Evolutionary conservation across 2,888 invertebrate genomes (phyloP), one percentile per base, ranked within the genome.

Genomic region (Orthonevra nobilis): DNA sequence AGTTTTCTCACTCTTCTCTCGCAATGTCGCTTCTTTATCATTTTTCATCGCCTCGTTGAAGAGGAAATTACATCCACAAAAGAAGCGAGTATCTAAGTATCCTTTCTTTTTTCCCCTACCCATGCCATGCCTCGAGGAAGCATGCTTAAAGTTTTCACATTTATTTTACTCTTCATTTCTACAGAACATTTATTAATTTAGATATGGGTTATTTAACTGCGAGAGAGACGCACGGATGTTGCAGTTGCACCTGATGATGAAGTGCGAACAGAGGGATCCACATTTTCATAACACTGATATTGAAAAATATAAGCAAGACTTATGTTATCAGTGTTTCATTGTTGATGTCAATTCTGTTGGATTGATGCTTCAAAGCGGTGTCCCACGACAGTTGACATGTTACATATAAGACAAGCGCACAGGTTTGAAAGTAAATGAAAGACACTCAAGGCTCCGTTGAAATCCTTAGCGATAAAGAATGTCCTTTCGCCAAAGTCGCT

Each of bases 51-150:
- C 28, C 46, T 32, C 34, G 28, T 54, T 60, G 4, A n/a, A 72
- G 72, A 79, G 72, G 66, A 72, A 72, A 72, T 79, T 72, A 72
- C 77, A 72, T 66, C 72, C 72, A 72, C 77, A 79, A 79, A 72
- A 46, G 66, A 61, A 54, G 28, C 64, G 54, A 66, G 66, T 63
- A 64, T 64, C 58, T 32, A 38, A 70, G 75, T 60, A 61, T 64
- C 52, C 52, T 38, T 52, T 40, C 46, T 30, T 28, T 9, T 42
- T 44, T 30, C 12, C 12, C 15, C 23, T 42, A 10, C n/a, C 26
- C 28, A 38, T 40, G 50, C 23, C 46, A 58, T 60, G 52, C 46
- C 77, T 50, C 20, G 10, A 34, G 60, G 60, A 73, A 14, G 61
- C 34, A 52, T 70, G 52, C 70, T 46, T 61, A 68, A 68, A 79